phyloP scores from a whole-genome alignment of 2,888 invertebrate species.

The Callosobruchus maculatus region DNA sequence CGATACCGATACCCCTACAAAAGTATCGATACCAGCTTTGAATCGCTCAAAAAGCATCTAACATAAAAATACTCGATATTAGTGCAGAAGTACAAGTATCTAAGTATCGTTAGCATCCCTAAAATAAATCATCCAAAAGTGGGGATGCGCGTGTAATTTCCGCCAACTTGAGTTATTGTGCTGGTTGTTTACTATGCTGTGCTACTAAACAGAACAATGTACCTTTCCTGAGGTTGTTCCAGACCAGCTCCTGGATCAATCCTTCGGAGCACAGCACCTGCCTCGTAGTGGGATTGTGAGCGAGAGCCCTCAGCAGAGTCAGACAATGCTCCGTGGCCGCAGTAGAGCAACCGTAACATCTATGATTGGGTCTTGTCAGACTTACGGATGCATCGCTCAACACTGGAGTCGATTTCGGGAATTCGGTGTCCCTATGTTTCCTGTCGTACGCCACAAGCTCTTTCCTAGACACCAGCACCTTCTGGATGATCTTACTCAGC shows the following conservation, averaged over 20 bases:
- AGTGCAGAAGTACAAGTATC: too few species aligned
- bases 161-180: too few species aligned
- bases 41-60: too few species aligned
- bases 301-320: conserved; percentile 83
- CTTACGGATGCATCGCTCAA: conserved; percentile 32
- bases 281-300: conserved; percentile 73
- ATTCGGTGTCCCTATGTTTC: conserved; percentile 63
- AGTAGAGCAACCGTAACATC: conserved; percentile 84
- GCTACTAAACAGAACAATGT: neutral
- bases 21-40: too few species aligned
- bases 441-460: conserved; percentile 90
- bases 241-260: conserved; percentile 78
- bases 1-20: too few species aligned
- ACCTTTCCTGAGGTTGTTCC: conserved; percentile 81
- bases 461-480: conserved; percentile 85
- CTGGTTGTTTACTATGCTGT: too few species aligned
- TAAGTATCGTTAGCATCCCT: too few species aligned
- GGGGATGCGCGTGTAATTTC: too few species aligned
- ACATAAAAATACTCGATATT: too few species aligned
- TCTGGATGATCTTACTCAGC: conserved; percentile 83
- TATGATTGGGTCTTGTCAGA: conserved; percentile 48
- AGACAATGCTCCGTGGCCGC: conserved; percentile 93
- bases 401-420: conserved; percentile 44
- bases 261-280: conserved; percentile 70
- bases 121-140: too few species aligned